These are phyloP conservation scores for Lynx canadensis DNA, from an alignment of 2,113 vertebrate species.

Conservation along the genomic window DNA sequence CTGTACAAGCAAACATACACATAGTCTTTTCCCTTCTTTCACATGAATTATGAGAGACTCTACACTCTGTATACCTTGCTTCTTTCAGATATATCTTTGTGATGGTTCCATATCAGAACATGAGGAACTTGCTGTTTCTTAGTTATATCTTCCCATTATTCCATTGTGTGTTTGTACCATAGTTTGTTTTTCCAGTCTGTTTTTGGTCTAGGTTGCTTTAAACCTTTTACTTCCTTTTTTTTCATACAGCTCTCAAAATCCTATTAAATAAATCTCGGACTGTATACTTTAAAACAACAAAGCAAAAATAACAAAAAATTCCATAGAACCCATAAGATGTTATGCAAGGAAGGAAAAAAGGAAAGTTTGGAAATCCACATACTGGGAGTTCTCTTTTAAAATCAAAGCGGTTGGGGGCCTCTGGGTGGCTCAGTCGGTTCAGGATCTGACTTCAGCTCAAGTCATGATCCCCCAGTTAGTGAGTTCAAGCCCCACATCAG, in stretches of 20 bases:
- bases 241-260: slow-evolving; percentile 29
- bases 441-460: too few relatives aligned
- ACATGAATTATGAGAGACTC: background rate
- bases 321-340: background rate
- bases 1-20: background rate
- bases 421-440: background rate
- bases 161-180: background rate
- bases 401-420: background rate
- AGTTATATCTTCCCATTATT: background rate
- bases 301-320: slow-evolving; percentile 29
- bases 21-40: background rate
- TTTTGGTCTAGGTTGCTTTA: background rate
- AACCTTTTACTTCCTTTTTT: background rate
- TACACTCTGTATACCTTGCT: background rate
- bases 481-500: too few relatives aligned
- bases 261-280: slow-evolving; percentile 56
- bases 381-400: slow-evolving; percentile 16
- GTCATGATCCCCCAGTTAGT: too few relatives aligned
- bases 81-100: background rate
- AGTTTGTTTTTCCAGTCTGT: background rate
- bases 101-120: background rate
- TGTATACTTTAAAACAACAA: slow-evolving; percentile 40
- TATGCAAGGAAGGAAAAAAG: slow-evolving; percentile 4
- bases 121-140: background rate
- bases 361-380: slow-evolving; percentile 8